A percentile compares a stretch with the other conserved stretches of the same genome.
Evolutionary conservation across 2,888 invertebrate genomes (phyloP).

Genomic region (Machimus rusticus): DNA sequence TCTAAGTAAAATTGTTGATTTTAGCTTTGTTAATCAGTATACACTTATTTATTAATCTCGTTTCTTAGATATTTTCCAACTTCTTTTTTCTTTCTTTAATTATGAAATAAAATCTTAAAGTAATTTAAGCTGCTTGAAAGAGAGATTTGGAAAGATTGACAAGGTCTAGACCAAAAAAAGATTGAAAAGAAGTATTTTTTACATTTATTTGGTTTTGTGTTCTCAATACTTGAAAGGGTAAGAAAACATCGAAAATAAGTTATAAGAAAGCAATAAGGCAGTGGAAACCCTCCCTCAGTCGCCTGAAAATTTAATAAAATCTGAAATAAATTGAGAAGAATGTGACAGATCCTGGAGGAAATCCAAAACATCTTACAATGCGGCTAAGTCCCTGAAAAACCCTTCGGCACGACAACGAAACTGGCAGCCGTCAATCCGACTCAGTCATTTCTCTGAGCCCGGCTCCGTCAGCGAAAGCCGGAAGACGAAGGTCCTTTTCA

Average conservation of each 20-base stretch:
- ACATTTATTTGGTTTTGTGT: too few species aligned
- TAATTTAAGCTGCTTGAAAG: too few species aligned
- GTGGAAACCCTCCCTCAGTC: background rate
- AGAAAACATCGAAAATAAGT: background rate
- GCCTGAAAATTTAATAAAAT: background rate
- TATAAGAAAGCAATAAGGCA: background rate
- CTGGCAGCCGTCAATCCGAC: background rate
- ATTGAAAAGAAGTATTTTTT: too few species aligned
- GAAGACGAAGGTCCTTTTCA: slow-evolving; percentile 8
- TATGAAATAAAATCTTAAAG: too few species aligned
- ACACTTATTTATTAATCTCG: too few species aligned
- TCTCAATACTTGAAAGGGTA: background rate
- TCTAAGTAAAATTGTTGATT: too few species aligned
- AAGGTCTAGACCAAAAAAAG: too few species aligned
- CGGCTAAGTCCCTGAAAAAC: background rate
- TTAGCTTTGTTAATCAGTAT: too few species aligned
- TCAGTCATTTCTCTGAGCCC: background rate
- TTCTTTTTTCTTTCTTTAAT: too few species aligned
- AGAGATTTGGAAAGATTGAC: too few species aligned
- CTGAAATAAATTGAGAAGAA: background rate
- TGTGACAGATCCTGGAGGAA: background rate
- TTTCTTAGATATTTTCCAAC: too few species aligned
- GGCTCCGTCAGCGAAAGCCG: background rate
- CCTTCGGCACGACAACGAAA: background rate
- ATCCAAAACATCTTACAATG: background rate